Base-by-base conservation (phyloP, 2,888 invertebrate genomes). In the Zonitis immaculata region DNA sequence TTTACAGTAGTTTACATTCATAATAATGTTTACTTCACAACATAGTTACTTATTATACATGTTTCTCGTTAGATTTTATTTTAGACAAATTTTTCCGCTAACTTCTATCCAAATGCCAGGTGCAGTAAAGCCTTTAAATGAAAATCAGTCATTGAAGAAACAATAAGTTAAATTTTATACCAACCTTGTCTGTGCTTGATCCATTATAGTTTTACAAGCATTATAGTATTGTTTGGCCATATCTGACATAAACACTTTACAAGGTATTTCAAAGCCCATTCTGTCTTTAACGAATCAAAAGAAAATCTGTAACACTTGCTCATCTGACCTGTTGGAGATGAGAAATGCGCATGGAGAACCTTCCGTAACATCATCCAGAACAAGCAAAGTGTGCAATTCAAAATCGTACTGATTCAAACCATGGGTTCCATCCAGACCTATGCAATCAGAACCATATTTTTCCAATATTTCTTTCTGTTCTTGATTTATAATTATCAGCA, bases 91-190 rank as follows among this genome's bases (percentile, higher is more conserved):
- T 61, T 48, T 59, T 57, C 43, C 56, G 49, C 65, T 64, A 65
- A 9, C 57, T 56, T 18, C 56, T 30, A 35, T 66, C 66, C 8
- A 67, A 56, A 45, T 63, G 63, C 69, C 68, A 69, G 3, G 58
- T 45, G 49, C 64, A 66, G 44, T 59, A 55, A 26, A 66, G 44
- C 16, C 59, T 61, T 42, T 42, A 52, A 56, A 16, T 39, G 27
- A 43, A 26, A 22, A 11, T 8, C 2, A 5, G 14, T 20, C 12
- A 43, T 6, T 6, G 6, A 43, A 16, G 3, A 16, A 43, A 16
- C 12, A 43, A 18, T 16, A 44, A 11, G 1, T 9, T 2, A 42
- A 42, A 11, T 25, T 18, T n/a, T n/a, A 14, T 11, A n/a, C 44
- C 22, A n/a, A 44, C 32, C 50, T 42, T 9, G 48, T 14, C 14